Evolutionary conservation across 2,797 vertebrate species (phyloP).

Genomic region (Spinus pinus): DNA sequence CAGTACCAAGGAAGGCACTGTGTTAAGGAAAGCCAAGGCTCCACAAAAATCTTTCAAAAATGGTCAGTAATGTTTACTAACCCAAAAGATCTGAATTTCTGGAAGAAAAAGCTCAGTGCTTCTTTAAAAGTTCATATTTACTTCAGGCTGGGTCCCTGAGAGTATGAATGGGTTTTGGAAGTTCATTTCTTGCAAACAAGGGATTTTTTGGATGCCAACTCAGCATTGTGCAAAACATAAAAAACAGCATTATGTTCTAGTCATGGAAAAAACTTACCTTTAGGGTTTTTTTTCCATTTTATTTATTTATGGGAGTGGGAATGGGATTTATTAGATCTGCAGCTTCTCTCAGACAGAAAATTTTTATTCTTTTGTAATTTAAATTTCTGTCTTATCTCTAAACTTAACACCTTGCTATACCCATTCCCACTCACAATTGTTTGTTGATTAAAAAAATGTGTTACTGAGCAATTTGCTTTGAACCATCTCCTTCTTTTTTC

Average conservation of each 20-base stretch:
- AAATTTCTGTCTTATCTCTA: not conserved
- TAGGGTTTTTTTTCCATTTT: accelerated
- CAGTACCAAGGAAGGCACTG: not conserved
- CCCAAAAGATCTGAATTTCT: not conserved
- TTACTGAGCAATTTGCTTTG: not conserved
- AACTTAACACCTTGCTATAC: not conserved
- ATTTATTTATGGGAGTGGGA: not conserved
- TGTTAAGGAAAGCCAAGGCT: not conserved
- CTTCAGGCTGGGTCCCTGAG: not conserved
- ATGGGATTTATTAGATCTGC: not conserved
- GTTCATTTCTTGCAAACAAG: not conserved
- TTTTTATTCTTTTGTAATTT: not conserved
- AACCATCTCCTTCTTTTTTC: not conserved
- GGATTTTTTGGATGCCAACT: not conserved
- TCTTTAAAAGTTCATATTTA: not conserved
- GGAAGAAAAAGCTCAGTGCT: not conserved
- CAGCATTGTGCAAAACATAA: not conserved
- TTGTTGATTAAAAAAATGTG: not conserved
- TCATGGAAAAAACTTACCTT: not conserved
- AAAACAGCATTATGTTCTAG: not conserved
- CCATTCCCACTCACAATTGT: not conserved
- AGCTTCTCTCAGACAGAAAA: not conserved
- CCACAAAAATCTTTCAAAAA: not conserved
- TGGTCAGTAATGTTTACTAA: not conserved
- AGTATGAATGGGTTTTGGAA: not conserved